A percentile compares a stretch with the other conserved stretches of the same genome.
Conservation (phyloP, 1,140 invertebrate genomes). For the Camponotus floridanus region DNA sequence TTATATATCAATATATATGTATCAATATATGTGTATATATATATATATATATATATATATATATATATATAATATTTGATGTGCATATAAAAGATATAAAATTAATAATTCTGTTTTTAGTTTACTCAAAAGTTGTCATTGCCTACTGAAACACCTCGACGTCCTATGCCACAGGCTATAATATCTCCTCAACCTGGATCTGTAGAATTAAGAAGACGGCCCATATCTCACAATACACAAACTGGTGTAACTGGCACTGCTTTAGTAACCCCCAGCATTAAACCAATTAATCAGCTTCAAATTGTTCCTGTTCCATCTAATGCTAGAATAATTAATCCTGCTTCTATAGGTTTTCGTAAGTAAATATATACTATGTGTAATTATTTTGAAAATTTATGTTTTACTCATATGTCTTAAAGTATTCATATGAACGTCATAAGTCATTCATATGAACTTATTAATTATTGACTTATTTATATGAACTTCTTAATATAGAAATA, state of each 20-base stretch:
- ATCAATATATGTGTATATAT: neutral
- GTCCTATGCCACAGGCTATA: conserved; percentile 73
- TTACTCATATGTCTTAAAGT: neutral
- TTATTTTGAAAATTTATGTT: conserved; percentile 41
- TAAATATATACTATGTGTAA: conserved; percentile 58
- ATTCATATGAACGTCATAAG: conserved; percentile 1
- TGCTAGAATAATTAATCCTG: conserved; percentile 75
- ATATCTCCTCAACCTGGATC: conserved; percentile 61
- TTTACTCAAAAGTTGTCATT: conserved; percentile 53
- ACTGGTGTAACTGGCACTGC: conserved; percentile 56
- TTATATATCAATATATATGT: too few species aligned
- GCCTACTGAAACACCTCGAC: conserved; percentile 76
- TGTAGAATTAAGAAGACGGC: conserved; percentile 80
- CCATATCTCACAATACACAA: conserved; percentile 74
- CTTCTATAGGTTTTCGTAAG: conserved; percentile 78
- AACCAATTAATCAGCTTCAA: conserved; percentile 63
- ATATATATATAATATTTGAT: neutral
- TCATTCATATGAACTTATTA: conserved; percentile 1
- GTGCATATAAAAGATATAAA: conserved; percentile 16
- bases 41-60: neutral
- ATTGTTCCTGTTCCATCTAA: conserved; percentile 69
- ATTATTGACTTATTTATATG: neutral
- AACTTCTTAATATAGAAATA: neutral
- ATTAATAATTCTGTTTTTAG: conserved; percentile 71
- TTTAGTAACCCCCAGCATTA: conserved; percentile 61